Evolutionary conservation across 2,113 vertebrate genomes (phyloP).

Genomic region (Indicator indicator): DNA sequence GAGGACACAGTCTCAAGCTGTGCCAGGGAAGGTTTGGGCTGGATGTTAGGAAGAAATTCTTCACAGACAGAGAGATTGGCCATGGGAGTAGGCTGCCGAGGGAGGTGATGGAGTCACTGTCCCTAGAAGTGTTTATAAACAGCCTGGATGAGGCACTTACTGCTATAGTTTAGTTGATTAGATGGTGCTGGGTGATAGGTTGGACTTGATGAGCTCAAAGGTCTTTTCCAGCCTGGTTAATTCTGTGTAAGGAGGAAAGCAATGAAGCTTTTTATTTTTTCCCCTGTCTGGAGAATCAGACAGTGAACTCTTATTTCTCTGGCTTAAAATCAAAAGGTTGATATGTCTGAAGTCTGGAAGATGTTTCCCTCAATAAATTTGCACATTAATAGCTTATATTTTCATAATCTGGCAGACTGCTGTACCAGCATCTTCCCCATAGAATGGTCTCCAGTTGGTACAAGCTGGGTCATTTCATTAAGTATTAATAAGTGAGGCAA

Average conservation of each 20-base stretch:
- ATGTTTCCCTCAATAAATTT: not conserved
- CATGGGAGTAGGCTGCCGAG: too few relatives aligned
- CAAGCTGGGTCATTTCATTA: not conserved
- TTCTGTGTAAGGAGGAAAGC: not conserved
- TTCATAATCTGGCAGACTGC: not conserved
- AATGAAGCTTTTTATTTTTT: not conserved
- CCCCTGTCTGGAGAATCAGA: not conserved
- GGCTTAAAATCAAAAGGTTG: not conserved
- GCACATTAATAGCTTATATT: not conserved
- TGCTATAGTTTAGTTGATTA: too few relatives aligned
- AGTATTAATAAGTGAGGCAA: not conserved
- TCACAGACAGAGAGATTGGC: too few relatives aligned
- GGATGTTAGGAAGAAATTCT: too few relatives aligned
- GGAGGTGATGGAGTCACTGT: too few relatives aligned
- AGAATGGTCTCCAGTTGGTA: not conserved
- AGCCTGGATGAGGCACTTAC: too few relatives aligned
- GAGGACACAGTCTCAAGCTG: too few relatives aligned
- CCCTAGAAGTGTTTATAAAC: too few relatives aligned
- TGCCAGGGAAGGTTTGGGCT: too few relatives aligned
- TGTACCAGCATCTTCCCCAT: not conserved
- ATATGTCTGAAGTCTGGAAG: not conserved
- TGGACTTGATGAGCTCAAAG: too few relatives aligned
- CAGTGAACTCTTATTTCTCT: not conserved
- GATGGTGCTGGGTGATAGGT: too few relatives aligned
- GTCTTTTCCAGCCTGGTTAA: too few relatives aligned